phyloP scores from a whole-genome alignment of 2,113 vertebrate species.

The Varanus salvator region DNA sequence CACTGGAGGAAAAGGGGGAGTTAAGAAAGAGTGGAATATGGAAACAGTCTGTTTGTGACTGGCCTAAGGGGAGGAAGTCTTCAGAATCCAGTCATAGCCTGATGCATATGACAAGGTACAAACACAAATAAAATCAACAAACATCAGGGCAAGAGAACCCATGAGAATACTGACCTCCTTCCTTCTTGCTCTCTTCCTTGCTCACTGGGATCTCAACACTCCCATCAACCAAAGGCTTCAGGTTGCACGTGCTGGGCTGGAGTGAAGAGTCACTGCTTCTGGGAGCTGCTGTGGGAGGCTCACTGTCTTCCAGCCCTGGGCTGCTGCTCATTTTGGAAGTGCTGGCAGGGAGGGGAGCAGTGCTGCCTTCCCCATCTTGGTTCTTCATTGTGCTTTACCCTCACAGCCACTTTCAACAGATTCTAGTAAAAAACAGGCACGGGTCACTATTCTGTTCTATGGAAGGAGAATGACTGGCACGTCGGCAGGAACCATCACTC shows the following conservation, averaged over 20 bases:
- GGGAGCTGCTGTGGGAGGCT: constrained; percentile 4
- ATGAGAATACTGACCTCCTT: constrained; percentile 16
- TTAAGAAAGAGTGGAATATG: not conserved
- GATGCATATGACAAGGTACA: not conserved
- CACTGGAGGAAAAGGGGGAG: not conserved
- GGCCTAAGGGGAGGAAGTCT: too few relatives aligned
- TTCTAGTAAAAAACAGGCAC: constrained; percentile 47
- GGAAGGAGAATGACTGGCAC: not conserved
- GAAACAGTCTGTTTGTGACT: not conserved
- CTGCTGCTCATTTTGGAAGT: constrained; percentile 47
- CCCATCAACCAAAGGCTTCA: not conserved
- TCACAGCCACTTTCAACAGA: not conserved
- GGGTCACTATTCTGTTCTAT: not conserved
- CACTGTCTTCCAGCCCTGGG: constrained; percentile 62
- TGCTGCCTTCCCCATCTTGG: constrained; percentile 74
- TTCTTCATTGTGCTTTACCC: constrained; percentile 74
- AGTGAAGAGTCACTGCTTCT: constrained; percentile 45
- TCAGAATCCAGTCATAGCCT: not conserved
- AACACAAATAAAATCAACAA: not conserved
- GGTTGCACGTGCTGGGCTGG: not conserved
- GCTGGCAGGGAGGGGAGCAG: constrained; percentile 47
- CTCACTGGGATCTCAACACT: constrained; percentile 21
- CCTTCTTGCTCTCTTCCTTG: not conserved
- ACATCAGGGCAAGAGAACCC: not conserved
- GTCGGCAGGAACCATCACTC: not conserved